Evolutionary conservation across 1,140 invertebrate genomes (phyloP).

Genomic region (Venturia canescens): DNA sequence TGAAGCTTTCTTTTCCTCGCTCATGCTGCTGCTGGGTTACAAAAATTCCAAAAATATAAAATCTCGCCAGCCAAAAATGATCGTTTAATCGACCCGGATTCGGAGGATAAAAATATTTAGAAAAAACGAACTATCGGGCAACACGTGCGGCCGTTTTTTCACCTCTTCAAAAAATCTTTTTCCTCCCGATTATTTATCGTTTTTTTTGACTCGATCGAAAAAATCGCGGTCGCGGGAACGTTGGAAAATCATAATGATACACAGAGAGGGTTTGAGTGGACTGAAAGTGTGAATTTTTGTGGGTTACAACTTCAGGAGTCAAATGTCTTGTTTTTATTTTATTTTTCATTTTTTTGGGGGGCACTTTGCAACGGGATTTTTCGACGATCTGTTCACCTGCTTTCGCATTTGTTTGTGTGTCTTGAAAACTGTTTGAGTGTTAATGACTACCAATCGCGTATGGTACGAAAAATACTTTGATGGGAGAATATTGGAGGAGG

Average conservation of each 20-base stretch:
- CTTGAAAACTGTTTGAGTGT: not conserved
- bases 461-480: not conserved
- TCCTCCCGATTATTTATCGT: too few relatives aligned
- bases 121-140: not conserved
- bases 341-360: too few relatives aligned
- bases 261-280: too few relatives aligned
- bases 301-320: too few relatives aligned
- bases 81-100: constrained; percentile 60
- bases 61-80: constrained; percentile 75
- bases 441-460: not conserved
- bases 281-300: too few relatives aligned
- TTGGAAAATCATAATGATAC: too few relatives aligned
- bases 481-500: not conserved
- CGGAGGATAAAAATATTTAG: not conserved
- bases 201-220: too few relatives aligned
- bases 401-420: constrained; percentile 11
- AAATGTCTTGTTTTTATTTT: too few relatives aligned
- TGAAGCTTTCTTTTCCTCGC: constrained; percentile 41
- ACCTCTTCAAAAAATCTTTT: not conserved
- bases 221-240: too few relatives aligned
- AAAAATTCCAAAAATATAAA: constrained; percentile 78
- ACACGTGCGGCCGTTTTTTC: constrained; percentile 19
- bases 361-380: too few relatives aligned
- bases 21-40: constrained; percentile 52
- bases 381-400: not conserved